These are phyloP conservation scores for Lipophrys pholis DNA, from an alignment of 2,113 vertebrate species.

Conservation along the genomic window DNA sequence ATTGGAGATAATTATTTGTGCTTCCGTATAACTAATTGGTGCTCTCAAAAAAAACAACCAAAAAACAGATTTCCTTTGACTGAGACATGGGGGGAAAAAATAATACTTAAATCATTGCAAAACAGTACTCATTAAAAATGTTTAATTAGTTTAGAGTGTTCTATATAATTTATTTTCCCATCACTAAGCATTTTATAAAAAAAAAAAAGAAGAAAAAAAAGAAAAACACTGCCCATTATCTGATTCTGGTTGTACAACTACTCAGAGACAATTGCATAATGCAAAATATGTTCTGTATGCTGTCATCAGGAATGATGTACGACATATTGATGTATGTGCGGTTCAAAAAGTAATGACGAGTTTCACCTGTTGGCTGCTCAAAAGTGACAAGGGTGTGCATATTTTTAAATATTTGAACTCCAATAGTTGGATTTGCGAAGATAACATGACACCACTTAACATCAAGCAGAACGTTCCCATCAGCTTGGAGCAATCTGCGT, in stretches of 20 bases:
- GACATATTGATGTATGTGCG: background rate
- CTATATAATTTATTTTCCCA: too few relatives aligned
- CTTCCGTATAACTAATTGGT: background rate
- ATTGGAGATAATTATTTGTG: background rate
- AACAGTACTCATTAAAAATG: too few relatives aligned
- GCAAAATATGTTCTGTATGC: too few relatives aligned
- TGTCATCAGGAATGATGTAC: too few relatives aligned
- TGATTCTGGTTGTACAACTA: too few relatives aligned
- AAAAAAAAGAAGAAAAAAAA: background rate
- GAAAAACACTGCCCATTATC: too few relatives aligned
- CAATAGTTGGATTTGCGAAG: background rate
- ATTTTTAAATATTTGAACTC: background rate
- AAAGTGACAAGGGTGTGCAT: background rate
- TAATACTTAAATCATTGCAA: too few relatives aligned
- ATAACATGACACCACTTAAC: background rate
- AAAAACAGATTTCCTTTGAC: background rate
- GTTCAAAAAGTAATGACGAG: background rate
- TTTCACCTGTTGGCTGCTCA: background rate
- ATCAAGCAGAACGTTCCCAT: background rate
- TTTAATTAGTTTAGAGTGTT: too few relatives aligned
- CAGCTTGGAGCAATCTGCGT: background rate
- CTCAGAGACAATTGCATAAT: too few relatives aligned
- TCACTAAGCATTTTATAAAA: too few relatives aligned
- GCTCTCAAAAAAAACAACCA: background rate
- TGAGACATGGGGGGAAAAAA: background rate